A percentile compares a stretch with the other conserved stretches of the same genome.
phyloP scores from a whole-genome alignment of 2,113 vertebrate species.

The Rhineura floridana region DNA sequence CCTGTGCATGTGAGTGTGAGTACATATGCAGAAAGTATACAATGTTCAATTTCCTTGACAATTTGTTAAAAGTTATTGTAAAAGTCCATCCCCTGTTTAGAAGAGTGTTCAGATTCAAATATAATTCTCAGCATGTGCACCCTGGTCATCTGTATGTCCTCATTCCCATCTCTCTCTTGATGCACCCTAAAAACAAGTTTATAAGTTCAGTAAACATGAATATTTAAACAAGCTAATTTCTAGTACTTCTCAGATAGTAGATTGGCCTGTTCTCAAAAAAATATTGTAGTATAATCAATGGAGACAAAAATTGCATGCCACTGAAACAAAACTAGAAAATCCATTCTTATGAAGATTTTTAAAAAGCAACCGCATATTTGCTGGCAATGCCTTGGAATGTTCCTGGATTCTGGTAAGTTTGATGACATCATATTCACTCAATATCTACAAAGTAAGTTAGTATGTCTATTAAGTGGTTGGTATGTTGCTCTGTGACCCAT shows the following conservation, averaged over 20 bases:
- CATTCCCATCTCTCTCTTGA: background rate
- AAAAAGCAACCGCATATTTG: background rate
- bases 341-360: background rate
- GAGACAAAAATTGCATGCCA: constrained; percentile 5
- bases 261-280: background rate
- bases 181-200: background rate
- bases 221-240: constrained; percentile 28
- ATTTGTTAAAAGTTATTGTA: constrained; percentile 49
- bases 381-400: constrained; percentile 7
- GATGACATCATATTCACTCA: constrained; percentile 17
- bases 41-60: constrained; percentile 52
- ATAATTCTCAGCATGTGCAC: background rate
- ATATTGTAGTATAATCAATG: background rate
- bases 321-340: constrained; percentile 18
- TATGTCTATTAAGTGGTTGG: constrained; percentile 37
- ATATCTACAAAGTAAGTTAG: background rate
- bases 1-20: background rate
- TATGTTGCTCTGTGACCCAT: constrained; percentile 42
- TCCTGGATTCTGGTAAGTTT: background rate
- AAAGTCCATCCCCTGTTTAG: background rate
- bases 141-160: background rate
- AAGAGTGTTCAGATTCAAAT: constrained; percentile 1
- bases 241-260: constrained; percentile 25
- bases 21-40: constrained; percentile 9
- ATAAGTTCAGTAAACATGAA: background rate